phyloP scores from a whole-genome alignment of 2,888 invertebrate species.

The Drosophila lutescens region DNA sequence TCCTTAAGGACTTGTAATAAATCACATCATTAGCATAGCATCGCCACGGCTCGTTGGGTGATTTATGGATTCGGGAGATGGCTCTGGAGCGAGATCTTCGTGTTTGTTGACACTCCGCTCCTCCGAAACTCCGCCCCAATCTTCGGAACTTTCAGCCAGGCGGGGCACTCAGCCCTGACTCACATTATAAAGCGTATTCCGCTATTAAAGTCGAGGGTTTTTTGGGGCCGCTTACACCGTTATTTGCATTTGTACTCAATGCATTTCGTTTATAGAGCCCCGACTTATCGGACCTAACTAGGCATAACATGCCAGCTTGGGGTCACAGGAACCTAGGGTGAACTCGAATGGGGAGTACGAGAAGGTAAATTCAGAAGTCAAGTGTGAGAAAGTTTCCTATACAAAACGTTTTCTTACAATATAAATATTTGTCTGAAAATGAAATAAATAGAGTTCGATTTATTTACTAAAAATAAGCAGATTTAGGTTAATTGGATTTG shows the following conservation, averaged over 20 bases:
- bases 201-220: constrained; percentile 41
- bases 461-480: too few species aligned
- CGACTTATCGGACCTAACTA: constrained; percentile 56
- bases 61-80: constrained; percentile 58
- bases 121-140: constrained; percentile 31
- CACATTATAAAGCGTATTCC: constrained; percentile 14
- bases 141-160: neutral
- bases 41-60: constrained; percentile 47
- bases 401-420: too few species aligned
- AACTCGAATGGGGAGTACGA: constrained; percentile 5
- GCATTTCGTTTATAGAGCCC: constrained; percentile 58
- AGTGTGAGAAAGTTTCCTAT: constrained; percentile 35
- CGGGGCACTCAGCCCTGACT: constrained; percentile 48
- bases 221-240: constrained; percentile 63
- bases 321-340: constrained; percentile 7
- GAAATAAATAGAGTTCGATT: too few species aligned
- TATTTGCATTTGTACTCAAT: constrained; percentile 74
- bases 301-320: constrained; percentile 59
- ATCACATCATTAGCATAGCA: constrained; percentile 74
- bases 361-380: constrained; percentile 5
- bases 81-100: constrained; percentile 23
- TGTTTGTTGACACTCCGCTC: constrained; percentile 69
- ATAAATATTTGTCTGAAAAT: too few species aligned
- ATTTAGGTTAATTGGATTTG: too few species aligned
- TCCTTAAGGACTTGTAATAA: constrained; percentile 54